Base-by-base conservation (phyloP, 2,888 invertebrate species). In the Parapristionchus giblindavisi region DNA sequence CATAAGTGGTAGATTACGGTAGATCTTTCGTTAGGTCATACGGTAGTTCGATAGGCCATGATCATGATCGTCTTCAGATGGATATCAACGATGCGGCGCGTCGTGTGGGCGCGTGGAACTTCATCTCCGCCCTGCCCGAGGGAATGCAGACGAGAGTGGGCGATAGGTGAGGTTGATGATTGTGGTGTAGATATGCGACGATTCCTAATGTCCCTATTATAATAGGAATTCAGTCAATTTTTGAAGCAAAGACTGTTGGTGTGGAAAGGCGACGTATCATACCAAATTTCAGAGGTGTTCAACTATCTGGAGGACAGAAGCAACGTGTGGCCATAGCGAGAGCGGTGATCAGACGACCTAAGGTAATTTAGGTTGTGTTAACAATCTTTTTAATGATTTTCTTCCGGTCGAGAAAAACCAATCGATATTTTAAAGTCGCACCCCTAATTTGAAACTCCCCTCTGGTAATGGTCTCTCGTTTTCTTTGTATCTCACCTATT, bases 81-180 rank as follows among this genome's bases (percentile, higher is more conserved):
- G 87, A 87, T 70, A 82, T 87, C 43, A 87, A 87, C 77, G 85
- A 85, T 38, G 87, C 87, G 3, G 87, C 87, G 0, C 68, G 87
- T 43, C 81, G 84, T 75, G 86, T 87, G 8, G 87, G 87, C 58
- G 85, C 85, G 11, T 87, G 87, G 87, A 79, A 81, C 58, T 87
- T 87, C 73, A 87, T 87, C 63, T 81, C 79, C 32, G 78, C 82
- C 27, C 71, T 87, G 52, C 86, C 86, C 11, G 85, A 86, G 58
- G 85, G 87, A 71, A 87, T 87, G 86, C 78, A 82, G 58, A 87
- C 87, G 14, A 75, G 87, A 17, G 86, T 87, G 11, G 87, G 87
- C 17, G 87, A 87, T 73, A 71, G 84, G 83, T 78, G 36, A 60
- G 24, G 17, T 27, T 60, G 6, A 34, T 14, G 17, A 27, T 14